phyloP scores from a whole-genome alignment of 2,888 invertebrate genomes.

The Polydrusus cervinus region DNA sequence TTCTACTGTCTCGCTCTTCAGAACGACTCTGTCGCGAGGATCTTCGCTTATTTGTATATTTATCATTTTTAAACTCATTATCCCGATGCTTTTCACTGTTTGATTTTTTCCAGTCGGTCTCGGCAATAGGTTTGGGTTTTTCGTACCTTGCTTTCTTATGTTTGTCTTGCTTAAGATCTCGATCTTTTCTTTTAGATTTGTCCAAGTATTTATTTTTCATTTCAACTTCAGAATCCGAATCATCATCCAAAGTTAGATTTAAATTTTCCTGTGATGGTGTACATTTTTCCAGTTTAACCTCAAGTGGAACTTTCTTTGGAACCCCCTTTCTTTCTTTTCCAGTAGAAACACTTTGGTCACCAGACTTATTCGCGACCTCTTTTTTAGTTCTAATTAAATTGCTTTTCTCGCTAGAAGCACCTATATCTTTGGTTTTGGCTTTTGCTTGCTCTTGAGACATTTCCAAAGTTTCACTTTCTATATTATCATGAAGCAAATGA shows the following conservation, averaged over 20 bases:
- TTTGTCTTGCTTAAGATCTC: no score
- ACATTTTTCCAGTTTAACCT: background rate
- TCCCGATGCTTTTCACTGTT: background rate
- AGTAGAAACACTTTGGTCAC: background rate
- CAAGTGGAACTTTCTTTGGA: background rate
- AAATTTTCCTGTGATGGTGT: background rate
- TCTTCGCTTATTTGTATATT: background rate
- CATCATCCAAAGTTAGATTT: slow-evolving; percentile 1
- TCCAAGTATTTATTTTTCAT: background rate
- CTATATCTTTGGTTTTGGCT: background rate
- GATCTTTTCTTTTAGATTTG: background rate
- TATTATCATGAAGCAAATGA: slow-evolving; percentile 9
- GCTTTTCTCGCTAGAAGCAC: background rate
- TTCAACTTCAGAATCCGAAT: slow-evolving; percentile 14
- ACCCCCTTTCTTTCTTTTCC: background rate
- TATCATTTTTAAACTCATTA: background rate
- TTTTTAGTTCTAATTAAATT: background rate
- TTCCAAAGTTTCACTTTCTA: background rate
- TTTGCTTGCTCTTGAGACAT: background rate
- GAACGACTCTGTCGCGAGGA: background rate
- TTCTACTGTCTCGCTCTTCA: slow-evolving; percentile 2
- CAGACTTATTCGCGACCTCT: no score
- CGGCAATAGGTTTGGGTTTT: background rate
- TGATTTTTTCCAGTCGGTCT: background rate
- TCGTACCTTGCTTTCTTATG: background rate